Evolutionary conservation across 2,888 invertebrate genomes (phyloP), one percentile per base, ranked within the genome.

Genomic region (Drosophila ezoana): DNA sequence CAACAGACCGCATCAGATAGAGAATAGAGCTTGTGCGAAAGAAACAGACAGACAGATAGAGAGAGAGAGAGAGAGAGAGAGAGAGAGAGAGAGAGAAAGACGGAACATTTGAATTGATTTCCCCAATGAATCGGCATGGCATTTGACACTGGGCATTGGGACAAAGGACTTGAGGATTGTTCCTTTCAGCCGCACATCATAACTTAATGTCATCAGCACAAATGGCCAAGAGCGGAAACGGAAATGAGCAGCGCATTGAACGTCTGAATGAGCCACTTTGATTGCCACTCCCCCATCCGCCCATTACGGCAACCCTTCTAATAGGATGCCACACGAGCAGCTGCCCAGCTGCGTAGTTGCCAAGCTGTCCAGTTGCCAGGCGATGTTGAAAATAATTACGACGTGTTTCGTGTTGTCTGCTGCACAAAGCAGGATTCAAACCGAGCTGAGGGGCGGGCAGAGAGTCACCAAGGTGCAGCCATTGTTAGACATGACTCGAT

Each of bases 51-150:
- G 13, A 28, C 11, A 40, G 38, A 43, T 9, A 1, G 13, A 33
- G 18, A 0, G 33, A 8, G 23, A 11, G 18, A n/a, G n/a, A 10
- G n/a, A n/a, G 9, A n/a, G 18, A 6, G 18, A 43, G 16, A 13
- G 8, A 43, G 49, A 35, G 20, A 20, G 44, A 14, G 16, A 51
- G 3, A 8, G 28, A 32, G 28, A 18, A 4, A 16, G 32, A 13
- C 33, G 38, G 58, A 41, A 48, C 79, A 68, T 81, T 87, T 74
- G 64, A 83, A 83, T 87, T 83, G 87, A 87, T 82, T 87, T 81
- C 87, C 81, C 87, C 58, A 56, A 52, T 75, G 84, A 80, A 80
- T 86, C 74, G 49, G 40, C 63, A 56, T 57, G 45, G 20, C 48
- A 33, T 18, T 13, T 16, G 38, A 10, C 43, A 11, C 18, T 2